Base-by-base conservation (phyloP, 2,113 vertebrate species). In the Felis chaus region DNA sequence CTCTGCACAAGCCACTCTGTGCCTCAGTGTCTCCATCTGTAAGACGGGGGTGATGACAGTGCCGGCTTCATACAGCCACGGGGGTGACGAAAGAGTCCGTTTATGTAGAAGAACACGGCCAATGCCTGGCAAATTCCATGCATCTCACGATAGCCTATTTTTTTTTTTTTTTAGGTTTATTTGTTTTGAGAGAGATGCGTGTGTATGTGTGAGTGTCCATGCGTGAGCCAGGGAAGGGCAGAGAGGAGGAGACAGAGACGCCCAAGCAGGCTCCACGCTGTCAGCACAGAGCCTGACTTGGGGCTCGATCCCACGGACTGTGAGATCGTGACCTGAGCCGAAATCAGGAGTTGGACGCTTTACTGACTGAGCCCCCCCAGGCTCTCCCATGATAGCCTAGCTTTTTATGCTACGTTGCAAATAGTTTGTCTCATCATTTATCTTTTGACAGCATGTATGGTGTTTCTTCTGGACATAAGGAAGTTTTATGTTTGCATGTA, bases 1-100 rank as follows among this genome's bases (percentile, higher is more conserved):
- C 21, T 71, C 14, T 29, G 48, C 0, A 4, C 9, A 1, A 2
- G 55, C 11, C 12, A 2, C 45, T 66, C 19, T 19, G 14, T n/a
- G 66, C 9, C 76, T 50, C 36, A 7, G 57, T 36, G 9, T 36
- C 65, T 48, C 48, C 73, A 29, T 65, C 61, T 69, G 41, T 39
- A 12, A 73, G 36, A 39, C 31, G 86, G 25, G n/a, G 39, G n/a
- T 4, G 53, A 27, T 61, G 23, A 25, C 61, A 48, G 65, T 19
- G 12, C 41, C 53, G 29, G 3, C 53, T 36, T 73, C 66, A 16
- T 4, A 15, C 41, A 41, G 66, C 21, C 4, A 1, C 0, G 1
- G 16, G 14, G 11, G 9, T 25, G 48, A 61, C 27, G 33, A 15
- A 53, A 41, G 78, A 36, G 68, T n/a, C 29, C 12, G 14, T 29